Conservation (phyloP, 2,113 vertebrate species). For the Ursus arctos region DNA sequence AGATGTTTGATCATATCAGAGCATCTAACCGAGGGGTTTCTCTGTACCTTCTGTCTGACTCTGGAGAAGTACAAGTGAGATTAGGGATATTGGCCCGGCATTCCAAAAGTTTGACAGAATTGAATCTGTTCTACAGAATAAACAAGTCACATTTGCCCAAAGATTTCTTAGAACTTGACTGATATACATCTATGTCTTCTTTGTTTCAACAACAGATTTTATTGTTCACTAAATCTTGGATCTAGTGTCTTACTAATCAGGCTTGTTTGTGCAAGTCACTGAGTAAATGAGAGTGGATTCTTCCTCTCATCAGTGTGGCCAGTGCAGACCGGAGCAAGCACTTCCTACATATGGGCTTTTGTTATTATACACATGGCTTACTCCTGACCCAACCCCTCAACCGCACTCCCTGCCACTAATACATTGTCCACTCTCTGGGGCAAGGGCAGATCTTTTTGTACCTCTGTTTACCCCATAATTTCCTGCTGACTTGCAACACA, state of each 20-base stretch:
- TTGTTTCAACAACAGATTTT: constrained; percentile 34
- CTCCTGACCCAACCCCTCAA: background rate
- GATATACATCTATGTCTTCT: background rate
- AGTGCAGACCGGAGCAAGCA: background rate
- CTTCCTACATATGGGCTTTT: background rate
- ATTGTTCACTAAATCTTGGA: constrained; percentile 21
- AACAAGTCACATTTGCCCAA: background rate
- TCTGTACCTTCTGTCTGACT: background rate
- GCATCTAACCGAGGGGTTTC: background rate
- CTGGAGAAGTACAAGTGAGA: background rate
- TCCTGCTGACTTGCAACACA: background rate
- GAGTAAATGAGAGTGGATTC: background rate
- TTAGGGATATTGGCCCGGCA: background rate
- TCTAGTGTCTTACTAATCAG: background rate
- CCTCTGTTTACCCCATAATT: background rate
- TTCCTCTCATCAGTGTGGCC: background rate
- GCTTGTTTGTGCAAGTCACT: background rate
- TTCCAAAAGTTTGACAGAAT: background rate
- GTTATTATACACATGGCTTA: background rate
- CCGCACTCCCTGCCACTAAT: background rate
- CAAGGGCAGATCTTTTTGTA: background rate
- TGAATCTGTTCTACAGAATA: background rate
- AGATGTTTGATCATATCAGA: background rate
- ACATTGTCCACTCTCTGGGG: background rate
- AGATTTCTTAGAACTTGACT: constrained; percentile 25